Conservation (phyloP, 2,113 vertebrate genomes). For the Rhea pennata region DNA sequence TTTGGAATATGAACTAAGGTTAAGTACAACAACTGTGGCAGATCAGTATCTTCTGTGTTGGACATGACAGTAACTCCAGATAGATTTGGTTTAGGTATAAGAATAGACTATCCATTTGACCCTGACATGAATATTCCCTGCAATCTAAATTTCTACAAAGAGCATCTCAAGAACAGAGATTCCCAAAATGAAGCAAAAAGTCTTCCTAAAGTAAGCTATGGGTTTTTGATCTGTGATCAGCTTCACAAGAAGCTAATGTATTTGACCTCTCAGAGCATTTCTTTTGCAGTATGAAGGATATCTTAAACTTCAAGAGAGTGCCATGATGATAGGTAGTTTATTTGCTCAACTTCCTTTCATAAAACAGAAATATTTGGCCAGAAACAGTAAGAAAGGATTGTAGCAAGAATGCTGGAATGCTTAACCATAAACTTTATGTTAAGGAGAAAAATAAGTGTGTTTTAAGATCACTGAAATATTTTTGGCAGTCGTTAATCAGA, state of each 20-base stretch:
- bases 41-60: neutral
- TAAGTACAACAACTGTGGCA: neutral
- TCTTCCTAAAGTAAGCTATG: neutral
- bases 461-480: neutral
- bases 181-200: neutral
- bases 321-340: neutral
- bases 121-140: too few species aligned
- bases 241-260: neutral
- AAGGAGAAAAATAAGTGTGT: neutral
- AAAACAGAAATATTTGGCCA: neutral
- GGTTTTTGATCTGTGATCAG: neutral
- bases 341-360: neutral
- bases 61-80: too few species aligned
- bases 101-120: neutral
- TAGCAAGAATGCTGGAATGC: neutral
- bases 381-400: neutral
- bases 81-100: neutral
- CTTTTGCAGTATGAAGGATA: neutral
- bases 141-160: neutral
- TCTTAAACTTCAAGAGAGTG: neutral
- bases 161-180: neutral
- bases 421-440: neutral
- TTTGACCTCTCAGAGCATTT: neutral
- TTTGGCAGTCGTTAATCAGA: neutral
- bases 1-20: neutral